These are phyloP conservation scores for Dunckerocampus dactyliophorus DNA, from an alignment of 2,113 vertebrate species.

Conservation along the genomic window DNA sequence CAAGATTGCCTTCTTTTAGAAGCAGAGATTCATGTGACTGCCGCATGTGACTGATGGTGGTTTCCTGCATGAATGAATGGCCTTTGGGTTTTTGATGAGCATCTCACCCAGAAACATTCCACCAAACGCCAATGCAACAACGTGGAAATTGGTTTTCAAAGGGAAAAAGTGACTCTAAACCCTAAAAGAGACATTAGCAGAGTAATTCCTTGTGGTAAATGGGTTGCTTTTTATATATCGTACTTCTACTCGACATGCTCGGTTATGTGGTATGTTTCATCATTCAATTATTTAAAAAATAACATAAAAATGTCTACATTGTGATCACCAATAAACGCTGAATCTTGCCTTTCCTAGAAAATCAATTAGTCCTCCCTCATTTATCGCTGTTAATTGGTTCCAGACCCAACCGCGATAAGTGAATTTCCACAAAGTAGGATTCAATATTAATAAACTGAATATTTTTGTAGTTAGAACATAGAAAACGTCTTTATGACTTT, in stretches of 20 bases:
- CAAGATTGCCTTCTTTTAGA: constrained; percentile 30
- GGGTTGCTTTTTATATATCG: background rate
- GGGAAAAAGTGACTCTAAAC: too few relatives aligned
- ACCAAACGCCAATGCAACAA: constrained; percentile 12
- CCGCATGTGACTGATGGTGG: constrained; percentile 34
- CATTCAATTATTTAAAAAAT: background rate
- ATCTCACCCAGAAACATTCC: constrained; percentile 25
- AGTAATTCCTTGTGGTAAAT: background rate
- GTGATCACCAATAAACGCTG: background rate
- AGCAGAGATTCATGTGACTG: constrained; percentile 35
- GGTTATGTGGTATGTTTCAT: background rate
- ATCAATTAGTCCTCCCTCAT: too few relatives aligned
- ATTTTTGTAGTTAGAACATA: too few relatives aligned
- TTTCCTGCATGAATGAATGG: constrained; percentile 17
- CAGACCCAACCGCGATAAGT: too few relatives aligned
- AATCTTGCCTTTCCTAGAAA: background rate
- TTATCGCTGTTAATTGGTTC: too few relatives aligned
- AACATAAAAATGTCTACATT: background rate
- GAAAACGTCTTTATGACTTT: too few relatives aligned
- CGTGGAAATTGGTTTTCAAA: constrained; percentile 1
- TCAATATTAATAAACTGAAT: too few relatives aligned
- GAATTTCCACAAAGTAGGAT: too few relatives aligned
- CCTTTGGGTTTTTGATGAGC: constrained; percentile 35
- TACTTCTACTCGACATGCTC: background rate
- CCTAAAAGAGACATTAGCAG: too few relatives aligned